Evolutionary conservation across 1,140 invertebrate genomes (phyloP).

Genomic region (Kradibia gibbosae): DNA sequence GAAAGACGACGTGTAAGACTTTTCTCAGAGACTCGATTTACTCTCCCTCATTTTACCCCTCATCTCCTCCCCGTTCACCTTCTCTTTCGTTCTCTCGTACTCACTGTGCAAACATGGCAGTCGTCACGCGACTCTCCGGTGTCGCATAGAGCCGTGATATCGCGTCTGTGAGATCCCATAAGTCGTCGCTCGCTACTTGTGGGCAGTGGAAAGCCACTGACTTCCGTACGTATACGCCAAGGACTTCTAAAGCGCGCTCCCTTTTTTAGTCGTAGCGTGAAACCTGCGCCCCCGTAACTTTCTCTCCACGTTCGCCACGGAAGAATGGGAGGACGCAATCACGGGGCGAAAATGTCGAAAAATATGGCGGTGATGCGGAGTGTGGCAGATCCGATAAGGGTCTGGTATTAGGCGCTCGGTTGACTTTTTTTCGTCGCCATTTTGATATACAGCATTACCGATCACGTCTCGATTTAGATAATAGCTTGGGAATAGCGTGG

Average conservation of each 20-base stretch:
- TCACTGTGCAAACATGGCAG: constrained; percentile 68
- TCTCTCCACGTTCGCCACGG: neutral
- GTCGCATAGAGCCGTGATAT: constrained; percentile 60
- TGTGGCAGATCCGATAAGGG: neutral
- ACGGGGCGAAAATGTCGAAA: neutral
- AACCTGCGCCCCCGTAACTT: neutral
- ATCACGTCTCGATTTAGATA: neutral
- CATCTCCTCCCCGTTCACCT: neutral
- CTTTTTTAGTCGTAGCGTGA: neutral
- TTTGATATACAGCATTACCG: neutral
- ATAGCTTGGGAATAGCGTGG: neutral
- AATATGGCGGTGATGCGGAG: neutral
- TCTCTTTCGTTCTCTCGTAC: constrained; percentile 46
- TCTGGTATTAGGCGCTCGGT: neutral
- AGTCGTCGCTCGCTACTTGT: constrained; percentile 7
- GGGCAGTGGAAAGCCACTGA: neutral
- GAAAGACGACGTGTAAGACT: neutral
- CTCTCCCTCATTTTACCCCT: neutral
- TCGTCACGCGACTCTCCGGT: constrained; percentile 68
- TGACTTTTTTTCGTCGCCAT: neutral
- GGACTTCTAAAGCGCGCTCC: neutral
- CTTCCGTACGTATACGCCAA: neutral
- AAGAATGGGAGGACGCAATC: neutral
- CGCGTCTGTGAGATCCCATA: constrained; percentile 48
- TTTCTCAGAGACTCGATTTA: neutral